Evolutionary conservation across 1,140 invertebrate genomes (phyloP), one percentile per base, ranked within the genome.

Genomic region (Hydropsyche tenuis): DNA sequence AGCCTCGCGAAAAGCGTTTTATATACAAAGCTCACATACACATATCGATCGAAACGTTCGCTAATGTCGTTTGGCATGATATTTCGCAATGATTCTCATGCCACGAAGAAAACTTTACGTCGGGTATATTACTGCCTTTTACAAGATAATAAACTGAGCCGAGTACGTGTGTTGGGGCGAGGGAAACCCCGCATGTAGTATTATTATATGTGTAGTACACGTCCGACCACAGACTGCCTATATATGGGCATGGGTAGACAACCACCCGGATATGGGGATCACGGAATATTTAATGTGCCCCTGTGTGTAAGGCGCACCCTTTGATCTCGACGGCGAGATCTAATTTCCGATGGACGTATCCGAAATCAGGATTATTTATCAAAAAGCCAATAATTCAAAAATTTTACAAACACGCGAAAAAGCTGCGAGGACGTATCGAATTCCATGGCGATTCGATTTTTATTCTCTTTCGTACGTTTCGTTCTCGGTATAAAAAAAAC

Each of bases 71-170:
- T n/a, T n/a, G n/a, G n/a, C n/a, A n/a, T n/a, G n/a, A n/a, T n/a
- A n/a, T n/a, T n/a, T n/a, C n/a, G n/a, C n/a, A n/a, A n/a, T n/a
- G n/a, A n/a, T n/a, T n/a, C n/a, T n/a, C n/a, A n/a, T n/a, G n/a
- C n/a, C n/a, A 25, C n/a, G 27, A 14, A 27, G 23, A 16, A 25
- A 63, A 27, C 60, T 30, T 37, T 14, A 37, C 25, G 12, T 27
- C 27, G 60, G 27, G 60, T 30, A 27, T 63, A 63, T 63, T 63
- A 27, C 30, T 43, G 27, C 37, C 63, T 30, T 66, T 66, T 66
- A 66, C 63, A 66, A 27, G 63, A 42, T 66, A 66, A 66, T 66
- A 66, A 66, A 66, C 63, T 30, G 30, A 43, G 14, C 60, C 60
- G 60, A 63, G 27, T 63, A 63, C 27, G 60, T 63, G 27, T 63